Evolutionary conservation across 2,888 invertebrate species (phyloP), one percentile per base, ranked within the genome.

Genomic region (Synergus itoensis): DNA sequence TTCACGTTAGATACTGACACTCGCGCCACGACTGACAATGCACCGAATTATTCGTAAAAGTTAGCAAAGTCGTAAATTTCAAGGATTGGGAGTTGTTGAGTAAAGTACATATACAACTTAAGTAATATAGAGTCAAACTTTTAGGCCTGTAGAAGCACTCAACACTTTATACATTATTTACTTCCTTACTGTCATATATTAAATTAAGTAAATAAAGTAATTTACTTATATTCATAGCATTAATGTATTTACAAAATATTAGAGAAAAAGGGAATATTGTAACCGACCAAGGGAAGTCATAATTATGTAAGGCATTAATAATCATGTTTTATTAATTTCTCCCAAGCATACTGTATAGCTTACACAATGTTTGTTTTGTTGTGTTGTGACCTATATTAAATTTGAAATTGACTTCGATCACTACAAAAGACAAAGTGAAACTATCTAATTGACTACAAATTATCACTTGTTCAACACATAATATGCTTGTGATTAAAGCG

Each of bases 31-130:
- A 36, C 53, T 73, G 73, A 73, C 73, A 73, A 53, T 48, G 73
- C 53, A 53, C 53, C 53, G 36, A 73, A 53, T 53, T 73, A 73
- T 73, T 73, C 73, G 4, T 73, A 73, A 53, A 73, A 73, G n/a
- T 73, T 73, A n/a, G 36, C 11, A 1, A 11, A 73, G 53, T 73
- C 36, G 16, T 73, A 28, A 69, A 28, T 45, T 69, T 48, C 28
- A 28, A 28, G 48, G 16, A 48, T 69, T 69, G 48, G 28, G 14
- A 45, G 69, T 69, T 69, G 18, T 48, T 18, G 16, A 69, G 48
- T 21, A 36, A 48, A 69, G 45, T 48, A 28, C 16, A 28, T 14
- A 36, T 36, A 36, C 0, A 36, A 48, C 69, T 57, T 57, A 28
- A 69, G 28, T 28, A 69, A 69, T 16, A 21, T 16, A 48, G 16